These are phyloP conservation scores for Romanogobio albipinnatus DNA, from an alignment of 2,113 vertebrate species.

Conservation along the genomic window DNA sequence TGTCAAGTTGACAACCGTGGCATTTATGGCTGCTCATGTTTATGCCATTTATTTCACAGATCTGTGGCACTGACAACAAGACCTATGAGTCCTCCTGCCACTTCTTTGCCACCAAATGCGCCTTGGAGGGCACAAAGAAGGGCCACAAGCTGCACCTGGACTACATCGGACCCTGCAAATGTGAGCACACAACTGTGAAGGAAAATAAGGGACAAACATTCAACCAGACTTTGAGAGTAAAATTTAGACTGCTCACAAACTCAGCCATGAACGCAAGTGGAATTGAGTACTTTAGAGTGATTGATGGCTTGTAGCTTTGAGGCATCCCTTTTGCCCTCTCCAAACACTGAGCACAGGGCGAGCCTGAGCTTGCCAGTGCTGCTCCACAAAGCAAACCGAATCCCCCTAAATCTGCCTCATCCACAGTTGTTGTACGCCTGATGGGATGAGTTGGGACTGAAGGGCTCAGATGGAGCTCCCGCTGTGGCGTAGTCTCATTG, in stretches of 20 bases:
- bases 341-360: slow-evolving; percentile 38
- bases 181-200: slow-evolving; percentile 73
- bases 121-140: slow-evolving; percentile 98
- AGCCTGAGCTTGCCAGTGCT: slow-evolving; percentile 55
- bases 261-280: neutral
- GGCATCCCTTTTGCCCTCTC: slow-evolving; percentile 44
- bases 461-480: slow-evolving; percentile 68
- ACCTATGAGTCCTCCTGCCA: slow-evolving; percentile 97
- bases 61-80: slow-evolving; percentile 97
- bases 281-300: slow-evolving; percentile 42
- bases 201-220: neutral
- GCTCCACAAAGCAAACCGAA: slow-evolving; percentile 36
- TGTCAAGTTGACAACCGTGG: neutral
- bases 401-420: slow-evolving; percentile 7
- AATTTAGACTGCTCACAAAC: slow-evolving; percentile 12
- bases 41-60: slow-evolving; percentile 68
- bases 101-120: slow-evolving; percentile 97
- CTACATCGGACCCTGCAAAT: slow-evolving; percentile 98
- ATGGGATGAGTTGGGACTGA: slow-evolving; percentile 47
- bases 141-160: slow-evolving; percentile 98
- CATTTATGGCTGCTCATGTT: neutral
- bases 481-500: slow-evolving; percentile 22
- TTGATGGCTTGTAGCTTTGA: slow-evolving; percentile 47
- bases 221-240: neutral
- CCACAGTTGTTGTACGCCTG: neutral